These are phyloP conservation scores for Amphiprion percula DNA, from an alignment of 2,113 vertebrate species.

Conservation along the genomic window DNA sequence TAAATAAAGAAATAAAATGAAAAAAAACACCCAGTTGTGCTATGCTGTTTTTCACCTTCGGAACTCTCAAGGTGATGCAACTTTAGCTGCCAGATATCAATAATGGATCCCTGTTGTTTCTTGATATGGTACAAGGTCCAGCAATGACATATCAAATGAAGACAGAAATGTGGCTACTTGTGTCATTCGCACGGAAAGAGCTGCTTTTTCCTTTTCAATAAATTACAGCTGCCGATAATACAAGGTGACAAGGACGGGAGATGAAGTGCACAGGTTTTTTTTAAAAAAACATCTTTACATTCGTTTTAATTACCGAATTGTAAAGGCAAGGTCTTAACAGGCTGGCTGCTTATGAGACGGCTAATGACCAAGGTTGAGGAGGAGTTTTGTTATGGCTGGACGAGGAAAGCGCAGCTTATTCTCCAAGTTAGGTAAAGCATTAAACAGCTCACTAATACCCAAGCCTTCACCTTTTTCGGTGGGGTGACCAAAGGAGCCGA, in stretches of 20 bases:
- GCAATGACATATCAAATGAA: constrained; percentile 72
- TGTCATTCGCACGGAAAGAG: constrained; percentile 30
- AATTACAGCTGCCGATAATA: background rate
- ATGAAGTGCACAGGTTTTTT: background rate
- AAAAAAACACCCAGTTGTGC: constrained; percentile 68
- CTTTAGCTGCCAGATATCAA: constrained; percentile 78
- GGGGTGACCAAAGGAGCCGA: constrained; percentile 16
- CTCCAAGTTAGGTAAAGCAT: background rate
- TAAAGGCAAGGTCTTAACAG: constrained; percentile 4
- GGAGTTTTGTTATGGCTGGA: background rate
- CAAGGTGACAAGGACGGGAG: constrained; percentile 7
- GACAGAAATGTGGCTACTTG: constrained; percentile 44
- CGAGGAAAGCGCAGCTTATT: background rate
- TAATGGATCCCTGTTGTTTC: constrained; percentile 71
- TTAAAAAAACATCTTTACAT: background rate
- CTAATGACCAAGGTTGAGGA: constrained; percentile 18
- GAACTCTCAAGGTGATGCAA: constrained; percentile 82
- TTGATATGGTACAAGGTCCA: constrained; percentile 71
- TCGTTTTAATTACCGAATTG: constrained; percentile 9
- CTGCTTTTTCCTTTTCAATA: constrained; percentile 19
- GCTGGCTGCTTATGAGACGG: constrained; percentile 9
- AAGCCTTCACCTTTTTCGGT: constrained; percentile 27
- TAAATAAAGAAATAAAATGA: constrained; percentile 69
- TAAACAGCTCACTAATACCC: constrained; percentile 8
- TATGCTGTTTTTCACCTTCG: constrained; percentile 79